Conservation (phyloP, 2,888 invertebrate genomes). For the Lasioglossum villosulum region DNA sequence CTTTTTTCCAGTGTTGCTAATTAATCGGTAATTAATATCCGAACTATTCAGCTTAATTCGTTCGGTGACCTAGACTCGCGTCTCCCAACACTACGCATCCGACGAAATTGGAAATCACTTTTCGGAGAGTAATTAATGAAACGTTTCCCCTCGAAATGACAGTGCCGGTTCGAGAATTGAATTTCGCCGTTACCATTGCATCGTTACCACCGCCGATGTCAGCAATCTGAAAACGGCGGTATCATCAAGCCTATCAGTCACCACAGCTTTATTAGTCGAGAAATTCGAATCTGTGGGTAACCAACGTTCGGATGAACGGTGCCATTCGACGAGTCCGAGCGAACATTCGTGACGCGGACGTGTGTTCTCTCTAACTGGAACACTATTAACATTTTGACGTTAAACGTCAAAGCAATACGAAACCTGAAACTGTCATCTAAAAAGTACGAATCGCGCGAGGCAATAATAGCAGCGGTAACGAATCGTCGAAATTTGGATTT, state of each 20-base stretch:
- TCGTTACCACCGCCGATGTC: conserved; percentile 26
- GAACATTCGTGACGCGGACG: not conserved
- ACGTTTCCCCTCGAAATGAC: not conserved
- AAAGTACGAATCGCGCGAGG: not conserved
- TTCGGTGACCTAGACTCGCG: not conserved
- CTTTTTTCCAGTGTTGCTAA: not conserved
- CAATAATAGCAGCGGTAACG: not conserved
- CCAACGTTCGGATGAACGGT: conserved; percentile 28
- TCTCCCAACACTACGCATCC: not conserved
- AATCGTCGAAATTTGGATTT: too few species aligned
- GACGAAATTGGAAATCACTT: conserved; percentile 6
- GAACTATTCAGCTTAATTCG: not conserved
- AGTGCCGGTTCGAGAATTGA: not conserved
- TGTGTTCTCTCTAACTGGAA: not conserved
- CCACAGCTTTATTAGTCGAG: conserved; percentile 59
- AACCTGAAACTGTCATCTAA: not conserved
- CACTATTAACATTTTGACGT: not conserved
- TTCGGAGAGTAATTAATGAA: conserved; percentile 17
- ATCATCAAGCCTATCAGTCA: conserved; percentile 49
- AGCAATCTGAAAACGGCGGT: conserved; percentile 49
- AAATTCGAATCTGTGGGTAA: conserved; percentile 58
- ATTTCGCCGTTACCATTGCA: conserved; percentile 15
- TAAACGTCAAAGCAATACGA: not conserved
- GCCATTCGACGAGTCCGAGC: not conserved
- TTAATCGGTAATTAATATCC: conserved; percentile 4